Evolutionary conservation across 1,140 invertebrate species (phyloP), one percentile per base, ranked within the genome.

Genomic region (Aphelenchoides avenae): DNA sequence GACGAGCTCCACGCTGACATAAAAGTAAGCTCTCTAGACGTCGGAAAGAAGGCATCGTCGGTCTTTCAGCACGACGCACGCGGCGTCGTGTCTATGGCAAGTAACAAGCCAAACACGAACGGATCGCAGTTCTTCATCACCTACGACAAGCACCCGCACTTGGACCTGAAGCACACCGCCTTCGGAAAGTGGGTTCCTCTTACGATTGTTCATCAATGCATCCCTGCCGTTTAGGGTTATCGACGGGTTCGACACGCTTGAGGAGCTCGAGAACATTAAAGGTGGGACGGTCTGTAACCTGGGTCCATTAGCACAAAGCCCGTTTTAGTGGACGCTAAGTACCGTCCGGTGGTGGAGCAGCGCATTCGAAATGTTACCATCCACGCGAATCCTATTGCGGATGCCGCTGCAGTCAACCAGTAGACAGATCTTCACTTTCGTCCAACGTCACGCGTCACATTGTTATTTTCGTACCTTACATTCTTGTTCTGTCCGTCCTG

Each of bases 71-170:
- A 95, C 74, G 87, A 84, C 73, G 80, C 83, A 5, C 82, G 91
- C 73, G 93, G 93, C 2, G 86, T 89, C 41, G 80, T 97, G 1
- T 95, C 91, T 11, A 95, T 97, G 91, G 93, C 93, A n/a, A 97
- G 94, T 75, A 95, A 89, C 82, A 92, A 92, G 18, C 89, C 91
- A 11, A 93, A 97, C 77, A 89, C 89, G n/a, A 98, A 97, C 83
- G 87, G 85, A n/a, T 92, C 89, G 71, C 93, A 98, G 78, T 98
- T 97, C 80, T 98, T 96, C 73, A 87, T 97, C 59, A 87, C 89
- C 0, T 96, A 95, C 79, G 85, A 83, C 4, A 85, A 90, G 57
- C 91, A 97, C 70, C 87, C 89, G n/a, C 89, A 92, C 81, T 81
- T 97, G 36, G 93, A 97, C 79, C 80, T 94, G 54, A 97, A 97